phyloP scores from a whole-genome alignment of 2,113 vertebrate genomes.

The Plecotus auritus region DNA sequence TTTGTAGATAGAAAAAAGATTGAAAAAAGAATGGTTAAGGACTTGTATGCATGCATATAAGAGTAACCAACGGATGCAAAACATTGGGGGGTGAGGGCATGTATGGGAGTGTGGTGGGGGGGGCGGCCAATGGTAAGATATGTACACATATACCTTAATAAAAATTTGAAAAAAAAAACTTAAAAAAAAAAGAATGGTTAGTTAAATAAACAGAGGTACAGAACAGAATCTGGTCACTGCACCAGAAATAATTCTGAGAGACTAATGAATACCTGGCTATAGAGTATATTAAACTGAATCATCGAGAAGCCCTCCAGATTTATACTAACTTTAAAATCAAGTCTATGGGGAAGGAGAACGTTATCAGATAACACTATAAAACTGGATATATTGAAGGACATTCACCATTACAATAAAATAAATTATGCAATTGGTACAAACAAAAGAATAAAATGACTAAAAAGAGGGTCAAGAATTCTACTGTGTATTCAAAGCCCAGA shows the following conservation, averaged over 20 bases:
- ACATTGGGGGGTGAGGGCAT: too few relatives aligned
- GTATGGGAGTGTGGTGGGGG: too few relatives aligned
- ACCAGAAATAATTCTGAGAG: neutral
- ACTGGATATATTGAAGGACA: neutral
- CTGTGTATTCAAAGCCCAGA: neutral
- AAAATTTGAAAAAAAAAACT: too few relatives aligned
- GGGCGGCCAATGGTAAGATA: too few relatives aligned
- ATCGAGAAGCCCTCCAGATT: neutral
- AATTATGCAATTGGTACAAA: neutral
- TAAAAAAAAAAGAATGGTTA: constrained; percentile 11
- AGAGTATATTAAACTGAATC: neutral
- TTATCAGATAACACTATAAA: constrained; percentile 38
- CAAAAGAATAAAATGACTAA: neutral
- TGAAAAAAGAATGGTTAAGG: constrained; percentile 8
- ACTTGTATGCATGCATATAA: too few relatives aligned
- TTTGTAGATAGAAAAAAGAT: constrained; percentile 30
- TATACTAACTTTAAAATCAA: constrained; percentile 26
- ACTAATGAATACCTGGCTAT: neutral
- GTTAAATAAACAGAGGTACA: neutral
- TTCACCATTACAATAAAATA: neutral
- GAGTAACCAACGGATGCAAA: too few relatives aligned
- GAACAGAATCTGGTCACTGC: neutral
- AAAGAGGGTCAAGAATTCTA: neutral
- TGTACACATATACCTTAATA: too few relatives aligned
- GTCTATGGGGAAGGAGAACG: neutral